Percentiles rank a stretch among this genome's conserved stretches.
These are phyloP conservation scores for Bufo bufo DNA, from an alignment of 2,113 vertebrate species.

Conservation along the genomic window DNA sequence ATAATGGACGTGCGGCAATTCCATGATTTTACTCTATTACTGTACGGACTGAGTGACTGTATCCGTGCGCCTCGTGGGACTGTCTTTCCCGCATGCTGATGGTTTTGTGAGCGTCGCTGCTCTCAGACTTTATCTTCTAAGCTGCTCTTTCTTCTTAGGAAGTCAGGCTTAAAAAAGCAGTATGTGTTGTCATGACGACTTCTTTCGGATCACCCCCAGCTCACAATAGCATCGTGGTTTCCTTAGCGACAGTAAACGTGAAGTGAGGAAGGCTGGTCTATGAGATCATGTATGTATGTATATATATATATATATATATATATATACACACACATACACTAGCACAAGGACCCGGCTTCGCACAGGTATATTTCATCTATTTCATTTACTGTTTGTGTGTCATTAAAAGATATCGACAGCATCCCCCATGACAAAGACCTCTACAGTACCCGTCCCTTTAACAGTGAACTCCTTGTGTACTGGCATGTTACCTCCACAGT, in stretches of 20 bases:
- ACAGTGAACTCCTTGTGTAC: too few species aligned
- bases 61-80: constrained; percentile 2
- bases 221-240: constrained; percentile 56
- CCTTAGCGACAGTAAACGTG: constrained; percentile 22
- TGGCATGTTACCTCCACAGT: too few species aligned
- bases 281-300: not conserved
- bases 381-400: too few species aligned
- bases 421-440: too few species aligned
- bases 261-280: constrained; percentile 8
- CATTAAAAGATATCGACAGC: too few species aligned
- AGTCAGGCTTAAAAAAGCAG: constrained; percentile 46
- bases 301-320: not conserved
- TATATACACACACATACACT: too few species aligned
- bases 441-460: too few species aligned
- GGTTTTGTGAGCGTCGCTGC: not conserved
- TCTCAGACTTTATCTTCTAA: constrained; percentile 31
- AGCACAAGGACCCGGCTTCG: too few species aligned
- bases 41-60: not conserved
- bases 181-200: constrained; percentile 64
- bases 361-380: too few species aligned
- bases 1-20: not conserved
- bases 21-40: not conserved
- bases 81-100: not conserved
- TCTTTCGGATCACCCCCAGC: constrained; percentile 4
- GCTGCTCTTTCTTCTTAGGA: constrained; percentile 48